Evolutionary conservation across 2,888 invertebrate genomes (phyloP).

Genomic region (Trissoscelio sp.): DNA sequence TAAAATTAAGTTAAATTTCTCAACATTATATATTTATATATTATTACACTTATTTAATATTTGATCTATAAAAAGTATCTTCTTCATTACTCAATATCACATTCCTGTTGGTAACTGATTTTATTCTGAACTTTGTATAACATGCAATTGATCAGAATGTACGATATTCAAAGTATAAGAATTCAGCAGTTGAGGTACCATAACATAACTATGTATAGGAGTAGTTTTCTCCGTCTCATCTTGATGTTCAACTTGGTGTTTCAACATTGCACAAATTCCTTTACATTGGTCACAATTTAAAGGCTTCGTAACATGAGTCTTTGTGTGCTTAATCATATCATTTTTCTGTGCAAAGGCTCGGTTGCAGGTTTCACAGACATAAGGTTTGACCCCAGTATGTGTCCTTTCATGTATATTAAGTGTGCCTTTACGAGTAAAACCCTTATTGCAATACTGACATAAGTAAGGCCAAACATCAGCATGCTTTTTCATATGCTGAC

Average conservation of each 20-base stretch:
- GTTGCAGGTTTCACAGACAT: conserved; percentile 75
- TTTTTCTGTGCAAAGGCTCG: conserved; percentile 78
- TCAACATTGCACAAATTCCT: conserved; percentile 59
- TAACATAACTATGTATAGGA: conserved; percentile 48
- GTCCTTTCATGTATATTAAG: conserved; percentile 78
- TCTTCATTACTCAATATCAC: too few species aligned
- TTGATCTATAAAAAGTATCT: too few species aligned
- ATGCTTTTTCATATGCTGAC: conserved; percentile 79
- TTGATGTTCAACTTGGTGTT: conserved; percentile 5
- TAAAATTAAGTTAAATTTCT: too few species aligned
- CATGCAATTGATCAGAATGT: conserved; percentile 31
- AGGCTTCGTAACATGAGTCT: conserved; percentile 70
- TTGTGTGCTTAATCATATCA: conserved; percentile 79
- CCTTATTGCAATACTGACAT: conserved; percentile 76
- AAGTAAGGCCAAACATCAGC: conserved; percentile 73
- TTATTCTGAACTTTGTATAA: conserved; percentile 26
- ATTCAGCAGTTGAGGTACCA: conserved; percentile 46
- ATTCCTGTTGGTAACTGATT: neutral
- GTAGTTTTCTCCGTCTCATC: neutral
- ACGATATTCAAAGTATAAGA: conserved; percentile 46
- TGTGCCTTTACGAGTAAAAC: conserved; percentile 77
- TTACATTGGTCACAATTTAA: conserved; percentile 70
- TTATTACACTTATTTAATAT: too few species aligned
- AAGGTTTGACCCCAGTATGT: conserved; percentile 79
- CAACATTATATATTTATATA: too few species aligned